Base-by-base conservation (phyloP, 1,140 invertebrate genomes). In the Cyclina sinensis region DNA sequence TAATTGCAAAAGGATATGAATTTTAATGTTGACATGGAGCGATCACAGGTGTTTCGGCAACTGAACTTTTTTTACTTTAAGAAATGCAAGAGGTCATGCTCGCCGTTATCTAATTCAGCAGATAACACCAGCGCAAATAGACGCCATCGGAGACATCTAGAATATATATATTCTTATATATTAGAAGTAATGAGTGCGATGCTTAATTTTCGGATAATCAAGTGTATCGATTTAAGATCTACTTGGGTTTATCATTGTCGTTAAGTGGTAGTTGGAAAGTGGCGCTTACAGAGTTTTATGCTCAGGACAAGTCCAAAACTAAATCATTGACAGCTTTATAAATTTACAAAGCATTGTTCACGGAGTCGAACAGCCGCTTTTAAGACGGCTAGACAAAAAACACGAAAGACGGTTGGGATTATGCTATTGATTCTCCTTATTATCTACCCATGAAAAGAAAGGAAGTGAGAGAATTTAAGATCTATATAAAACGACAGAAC, bases 261-360 rank as follows among this genome's bases (percentile, higher is more conserved):
- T 24, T 73, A 57, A 74, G 54, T 37, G 82, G 65, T 5, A 54
- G 4, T 11, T 84, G 82, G 82, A 73, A 9, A 83, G 80, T 83
- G 11, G 80, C 32, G n/a, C 43, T 84, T 14, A 54, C 32, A 57
- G 68, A 73, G 30, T 84, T 84, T 84, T 37, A 73, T 24, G 82
- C 65, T 51, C 0, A n/a, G n/a, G 43, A 70, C 21, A n/a, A 39
- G 37, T 54, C 39, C 5, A 80, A 35, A 80, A 30, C 51, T 24
- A 80, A 54, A 80, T 24, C 80, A 35, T 7, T 18, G 4, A 27
- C 14, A 0, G 82, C 46, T 54, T 9, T 84, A 4, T 84, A 84
- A 65, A 48, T 84, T 54, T 84, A 84, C 43, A 73, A 73, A 84
- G 82, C 30, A 73, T 84, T n/a, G 82, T 84, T 1, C 82, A 84